These are phyloP conservation scores for Fulmarus glacialis DNA, from an alignment of 2,113 vertebrate genomes.

Conservation along the genomic window DNA sequence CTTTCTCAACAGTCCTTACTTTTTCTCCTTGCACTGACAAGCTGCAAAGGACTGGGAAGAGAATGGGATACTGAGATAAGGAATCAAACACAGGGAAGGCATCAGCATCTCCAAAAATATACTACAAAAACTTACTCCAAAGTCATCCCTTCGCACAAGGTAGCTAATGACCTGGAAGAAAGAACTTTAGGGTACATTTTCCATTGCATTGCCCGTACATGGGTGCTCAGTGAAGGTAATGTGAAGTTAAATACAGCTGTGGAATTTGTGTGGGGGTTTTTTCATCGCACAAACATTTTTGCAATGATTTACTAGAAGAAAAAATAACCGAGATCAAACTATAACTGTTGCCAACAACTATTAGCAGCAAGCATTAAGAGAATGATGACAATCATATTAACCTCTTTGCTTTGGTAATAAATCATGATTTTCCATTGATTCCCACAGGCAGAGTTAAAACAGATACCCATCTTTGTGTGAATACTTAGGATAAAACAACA, in stretches of 20 bases:
- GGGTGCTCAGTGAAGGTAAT: neutral
- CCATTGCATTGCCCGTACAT: neutral
- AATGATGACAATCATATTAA: neutral
- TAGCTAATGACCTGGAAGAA: neutral
- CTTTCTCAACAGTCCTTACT: neutral
- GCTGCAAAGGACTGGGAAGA: neutral
- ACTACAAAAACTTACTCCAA: neutral
- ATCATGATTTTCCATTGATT: neutral
- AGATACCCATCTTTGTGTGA: neutral
- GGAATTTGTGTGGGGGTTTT: neutral
- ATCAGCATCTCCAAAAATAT: neutral
- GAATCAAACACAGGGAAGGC: neutral
- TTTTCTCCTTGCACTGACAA: neutral
- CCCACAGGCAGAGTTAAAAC: neutral
- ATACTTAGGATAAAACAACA: neutral
- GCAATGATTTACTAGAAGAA: neutral
- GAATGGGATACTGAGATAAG: neutral
- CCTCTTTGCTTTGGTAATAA: neutral
- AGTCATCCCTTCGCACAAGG: neutral
- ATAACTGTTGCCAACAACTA: neutral
- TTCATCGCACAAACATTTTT: neutral
- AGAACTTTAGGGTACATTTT: neutral
- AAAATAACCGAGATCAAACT: neutral
- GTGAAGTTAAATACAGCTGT: neutral
- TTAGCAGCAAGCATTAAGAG: neutral